Conservation (phyloP, 1,140 invertebrate genomes). For the Procambarus virginalis region DNA sequence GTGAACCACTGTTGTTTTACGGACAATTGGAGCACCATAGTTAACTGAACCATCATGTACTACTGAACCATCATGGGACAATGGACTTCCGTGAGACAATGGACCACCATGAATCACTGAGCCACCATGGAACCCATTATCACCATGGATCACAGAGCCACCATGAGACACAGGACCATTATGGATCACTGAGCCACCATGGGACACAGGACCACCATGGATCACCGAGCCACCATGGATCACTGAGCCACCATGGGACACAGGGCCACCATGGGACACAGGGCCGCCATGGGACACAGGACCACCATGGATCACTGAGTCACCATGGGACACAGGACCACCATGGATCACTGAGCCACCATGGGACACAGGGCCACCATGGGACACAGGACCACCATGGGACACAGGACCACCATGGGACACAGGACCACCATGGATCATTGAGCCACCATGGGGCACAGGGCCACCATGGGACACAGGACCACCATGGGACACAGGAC, state of each 20-base stretch:
- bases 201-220: background rate
- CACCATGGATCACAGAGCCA: constrained; percentile 1
- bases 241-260: background rate
- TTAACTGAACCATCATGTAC: background rate
- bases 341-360: background rate
- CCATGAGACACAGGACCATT: background rate
- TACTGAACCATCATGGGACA: background rate
- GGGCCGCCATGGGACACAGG: no score
- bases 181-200: background rate
- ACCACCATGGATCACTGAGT: background rate
- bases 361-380: background rate
- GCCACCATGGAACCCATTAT: background rate
- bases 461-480: background rate
- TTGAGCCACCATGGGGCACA: background rate
- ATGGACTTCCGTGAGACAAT: background rate
- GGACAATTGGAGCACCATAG: constrained; percentile 2
- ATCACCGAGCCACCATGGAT: background rate
- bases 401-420: background rate
- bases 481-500: background rate
- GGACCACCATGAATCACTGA: background rate
- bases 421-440: background rate
- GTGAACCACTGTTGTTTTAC: constrained; percentile 2
- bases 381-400: background rate
- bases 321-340: background rate
- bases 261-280: background rate